A percentile compares a stretch with the other conserved stretches of the same genome.
phyloP scores from a whole-genome alignment of 2,113 vertebrate species.

The Arenaria interpres region DNA sequence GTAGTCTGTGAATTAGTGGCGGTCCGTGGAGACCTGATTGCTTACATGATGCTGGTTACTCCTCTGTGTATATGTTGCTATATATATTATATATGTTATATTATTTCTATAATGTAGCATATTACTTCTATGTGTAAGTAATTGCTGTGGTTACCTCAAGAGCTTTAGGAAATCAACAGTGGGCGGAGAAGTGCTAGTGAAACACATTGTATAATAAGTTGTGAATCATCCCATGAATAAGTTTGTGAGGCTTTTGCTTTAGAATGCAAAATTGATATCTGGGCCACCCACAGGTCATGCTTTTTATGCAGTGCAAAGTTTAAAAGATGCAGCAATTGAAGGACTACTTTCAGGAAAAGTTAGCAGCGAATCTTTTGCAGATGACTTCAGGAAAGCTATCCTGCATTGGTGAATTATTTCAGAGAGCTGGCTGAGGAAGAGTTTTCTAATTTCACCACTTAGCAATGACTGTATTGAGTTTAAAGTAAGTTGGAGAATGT shows the following conservation, averaged over 20 bases:
- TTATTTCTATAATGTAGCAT: background rate
- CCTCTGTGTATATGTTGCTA: background rate
- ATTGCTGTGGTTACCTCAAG: constrained; percentile 15
- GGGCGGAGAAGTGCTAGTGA: constrained; percentile 1
- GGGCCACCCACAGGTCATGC: background rate
- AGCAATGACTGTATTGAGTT: background rate
- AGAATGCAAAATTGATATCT: background rate
- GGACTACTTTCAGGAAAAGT: background rate
- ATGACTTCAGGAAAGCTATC: background rate
- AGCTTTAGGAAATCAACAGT: constrained; percentile 25
- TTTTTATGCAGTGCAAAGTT: background rate
- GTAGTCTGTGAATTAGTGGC: background rate
- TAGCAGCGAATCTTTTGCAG: background rate
- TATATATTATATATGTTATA: background rate
- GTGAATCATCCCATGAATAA: constrained; percentile 14
- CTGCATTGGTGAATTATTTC: background rate
- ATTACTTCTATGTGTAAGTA: background rate
- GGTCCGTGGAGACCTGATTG: background rate
- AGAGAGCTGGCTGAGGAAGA: background rate
- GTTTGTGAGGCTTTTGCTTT: background rate
- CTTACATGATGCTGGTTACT: background rate
- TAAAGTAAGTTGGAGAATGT: background rate
- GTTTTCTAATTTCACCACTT: background rate
- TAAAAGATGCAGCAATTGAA: background rate
- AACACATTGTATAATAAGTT: background rate